A percentile compares a stretch with the other conserved stretches of the same genome.
phyloP scores from a whole-genome alignment of 2,113 vertebrate species.

The Cyprinodon variegatus region DNA sequence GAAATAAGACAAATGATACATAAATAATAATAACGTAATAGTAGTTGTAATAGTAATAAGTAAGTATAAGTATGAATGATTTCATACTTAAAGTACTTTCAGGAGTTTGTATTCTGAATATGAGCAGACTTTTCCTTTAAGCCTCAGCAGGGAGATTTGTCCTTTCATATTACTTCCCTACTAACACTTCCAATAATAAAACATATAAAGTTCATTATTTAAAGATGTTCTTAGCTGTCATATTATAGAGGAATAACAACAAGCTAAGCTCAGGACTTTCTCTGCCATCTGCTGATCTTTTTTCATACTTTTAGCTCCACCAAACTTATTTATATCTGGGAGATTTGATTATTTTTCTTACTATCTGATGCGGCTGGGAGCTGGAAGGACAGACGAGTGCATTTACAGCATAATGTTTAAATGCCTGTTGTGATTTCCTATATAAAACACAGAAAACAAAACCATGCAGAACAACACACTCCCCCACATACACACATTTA shows the following conservation, averaged over 20 bases:
- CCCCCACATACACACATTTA: constrained; percentile 11
- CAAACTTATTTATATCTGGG: constrained; percentile 57
- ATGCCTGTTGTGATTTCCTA: constrained; percentile 43
- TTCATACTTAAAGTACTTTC: too few relatives aligned
- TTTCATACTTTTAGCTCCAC: constrained; percentile 51
- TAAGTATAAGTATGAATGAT: too few relatives aligned
- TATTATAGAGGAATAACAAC: not conserved
- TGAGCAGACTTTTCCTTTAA: too few relatives aligned
- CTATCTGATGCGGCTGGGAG: constrained; percentile 33
- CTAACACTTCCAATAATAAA: not conserved
- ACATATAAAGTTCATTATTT: not conserved
- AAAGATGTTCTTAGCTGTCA: too few relatives aligned
- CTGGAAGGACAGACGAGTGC: constrained; percentile 45
- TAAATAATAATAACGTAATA: too few relatives aligned
- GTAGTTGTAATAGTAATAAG: too few relatives aligned
- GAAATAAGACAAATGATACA: too few relatives aligned
- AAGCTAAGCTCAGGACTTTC: constrained; percentile 24
- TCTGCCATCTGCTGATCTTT: constrained; percentile 34
- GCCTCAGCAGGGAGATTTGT: not conserved
- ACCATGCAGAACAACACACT: constrained; percentile 3
- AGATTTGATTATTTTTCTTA: constrained; percentile 58
- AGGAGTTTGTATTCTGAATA: too few relatives aligned
- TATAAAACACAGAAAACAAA: constrained; percentile 31
- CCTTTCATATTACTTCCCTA: not conserved
- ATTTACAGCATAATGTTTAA: constrained; percentile 56